Percentiles rank a stretch among this genome's conserved stretches.
phyloP scores from a whole-genome alignment of 2,797 vertebrate genomes.

The Rhynchotus rufescens region DNA sequence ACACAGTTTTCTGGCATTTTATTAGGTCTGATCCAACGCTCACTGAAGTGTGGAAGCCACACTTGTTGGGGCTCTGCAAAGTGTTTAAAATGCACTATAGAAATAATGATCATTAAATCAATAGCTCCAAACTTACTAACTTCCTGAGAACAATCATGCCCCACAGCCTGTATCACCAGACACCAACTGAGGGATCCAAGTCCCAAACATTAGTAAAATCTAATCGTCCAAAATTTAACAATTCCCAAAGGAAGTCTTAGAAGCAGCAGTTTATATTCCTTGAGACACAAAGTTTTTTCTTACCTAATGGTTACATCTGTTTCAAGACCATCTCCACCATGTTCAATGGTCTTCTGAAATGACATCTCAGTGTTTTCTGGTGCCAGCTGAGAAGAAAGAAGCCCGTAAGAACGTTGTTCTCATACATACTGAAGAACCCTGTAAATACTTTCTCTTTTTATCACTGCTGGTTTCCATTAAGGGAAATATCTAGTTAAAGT shows the following conservation, averaged over 20 bases:
- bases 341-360: conserved; percentile 90
- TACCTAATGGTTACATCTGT: conserved; percentile 91
- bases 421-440: background rate
- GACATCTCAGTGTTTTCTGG: conserved; percentile 94
- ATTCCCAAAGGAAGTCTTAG: background rate
- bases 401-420: background rate
- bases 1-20: background rate
- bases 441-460: background rate
- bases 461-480: background rate
- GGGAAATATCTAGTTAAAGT: background rate
- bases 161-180: background rate
- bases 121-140: conserved; percentile 1
- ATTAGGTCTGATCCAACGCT: background rate
- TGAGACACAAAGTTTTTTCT: background rate
- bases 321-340: conserved; percentile 86
- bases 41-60: background rate
- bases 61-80: no score
- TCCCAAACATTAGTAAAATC: background rate
- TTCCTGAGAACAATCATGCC: conserved; percentile 1
- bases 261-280: accelerated
- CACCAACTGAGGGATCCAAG: background rate
- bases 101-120: background rate
- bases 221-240: background rate
- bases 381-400: conserved; percentile 79
- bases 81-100: background rate